A percentile compares a stretch with the other conserved stretches of the same genome.
Evolutionary conservation across 1,140 invertebrate genomes (phyloP).

Genomic region (Euura saliciscinereae): DNA sequence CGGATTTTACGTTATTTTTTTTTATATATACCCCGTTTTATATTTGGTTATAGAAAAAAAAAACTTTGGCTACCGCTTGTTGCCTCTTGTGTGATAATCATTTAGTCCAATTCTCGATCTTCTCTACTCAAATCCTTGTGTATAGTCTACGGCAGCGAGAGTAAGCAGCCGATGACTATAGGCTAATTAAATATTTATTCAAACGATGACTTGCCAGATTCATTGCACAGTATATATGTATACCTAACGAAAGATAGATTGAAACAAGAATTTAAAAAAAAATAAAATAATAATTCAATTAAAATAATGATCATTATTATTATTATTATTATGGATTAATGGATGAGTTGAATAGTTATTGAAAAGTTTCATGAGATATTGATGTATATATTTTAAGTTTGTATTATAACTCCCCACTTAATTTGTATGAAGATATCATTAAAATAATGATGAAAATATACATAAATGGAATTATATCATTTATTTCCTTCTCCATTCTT

Average conservation of each 20-base stretch:
- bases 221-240: constrained; percentile 41
- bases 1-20: not conserved
- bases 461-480: not conserved
- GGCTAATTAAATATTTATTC: constrained; percentile 47
- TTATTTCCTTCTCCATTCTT: too few relatives aligned
- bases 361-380: constrained; percentile 53
- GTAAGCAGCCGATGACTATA: constrained; percentile 25
- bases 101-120: constrained; percentile 29
- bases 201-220: constrained; percentile 49
- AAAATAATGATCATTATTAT: too few relatives aligned
- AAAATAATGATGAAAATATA: constrained; percentile 49
- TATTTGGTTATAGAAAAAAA: not conserved
- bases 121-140: constrained; percentile 35
- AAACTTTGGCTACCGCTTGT: not conserved
- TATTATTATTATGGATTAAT: constrained; percentile 36
- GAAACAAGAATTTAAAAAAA: constrained; percentile 30
- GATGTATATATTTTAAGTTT: constrained; percentile 60
- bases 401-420: constrained; percentile 58
- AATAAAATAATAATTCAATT: constrained; percentile 2
- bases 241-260: constrained; percentile 16
- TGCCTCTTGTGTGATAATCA: not conserved
- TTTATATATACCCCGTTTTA: not conserved
- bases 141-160: constrained; percentile 16
- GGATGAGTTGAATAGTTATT: constrained; percentile 48
- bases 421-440: constrained; percentile 59